Percentiles rank a stretch among this genome's conserved stretches.
Evolutionary conservation across 2,113 vertebrate species (phyloP).

Genomic region (Psammodynastes pulverulentus): DNA sequence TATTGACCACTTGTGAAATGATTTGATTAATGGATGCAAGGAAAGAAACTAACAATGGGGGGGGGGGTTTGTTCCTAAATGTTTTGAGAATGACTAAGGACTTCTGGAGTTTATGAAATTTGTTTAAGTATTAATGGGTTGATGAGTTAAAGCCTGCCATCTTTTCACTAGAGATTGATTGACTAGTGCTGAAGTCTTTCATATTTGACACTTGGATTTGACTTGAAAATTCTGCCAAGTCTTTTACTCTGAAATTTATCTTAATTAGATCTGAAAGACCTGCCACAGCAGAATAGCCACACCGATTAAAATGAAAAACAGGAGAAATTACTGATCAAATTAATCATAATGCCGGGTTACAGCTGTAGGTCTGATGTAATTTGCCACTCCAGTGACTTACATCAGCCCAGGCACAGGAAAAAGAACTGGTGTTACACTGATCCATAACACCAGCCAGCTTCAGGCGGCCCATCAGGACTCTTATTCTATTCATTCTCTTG

Average conservation of each 20-base stretch:
- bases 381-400: conserved; percentile 99
- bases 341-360: conserved; percentile 99
- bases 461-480: conserved; percentile 78
- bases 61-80: conserved; percentile 42
- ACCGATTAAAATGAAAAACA: conserved; percentile 99
- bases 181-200: conserved; percentile 92
- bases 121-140: conserved; percentile 97
- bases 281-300: conserved; percentile 99
- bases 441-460: conserved; percentile 87
- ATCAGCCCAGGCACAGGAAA: conserved; percentile 86
- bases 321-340: conserved; percentile 99
- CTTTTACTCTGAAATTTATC: conserved; percentile 99
- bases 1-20: conserved; percentile 38
- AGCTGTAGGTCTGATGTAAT: conserved; percentile 99
- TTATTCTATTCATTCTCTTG: conserved; percentile 76
- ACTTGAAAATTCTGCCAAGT: conserved; percentile 90
- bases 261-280: conserved; percentile 99
- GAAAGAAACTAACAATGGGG: conserved; percentile 15
- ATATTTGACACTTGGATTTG: conserved; percentile 93
- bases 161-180: conserved; percentile 91
- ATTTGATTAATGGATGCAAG: conserved; percentile 28
- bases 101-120: conserved; percentile 89
- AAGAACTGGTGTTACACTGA: conserved; percentile 86
- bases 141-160: conserved; percentile 75
- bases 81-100: conserved; percentile 83